Conservation (phyloP, 2,888 invertebrate genomes). For the Tyria jacobaeae region DNA sequence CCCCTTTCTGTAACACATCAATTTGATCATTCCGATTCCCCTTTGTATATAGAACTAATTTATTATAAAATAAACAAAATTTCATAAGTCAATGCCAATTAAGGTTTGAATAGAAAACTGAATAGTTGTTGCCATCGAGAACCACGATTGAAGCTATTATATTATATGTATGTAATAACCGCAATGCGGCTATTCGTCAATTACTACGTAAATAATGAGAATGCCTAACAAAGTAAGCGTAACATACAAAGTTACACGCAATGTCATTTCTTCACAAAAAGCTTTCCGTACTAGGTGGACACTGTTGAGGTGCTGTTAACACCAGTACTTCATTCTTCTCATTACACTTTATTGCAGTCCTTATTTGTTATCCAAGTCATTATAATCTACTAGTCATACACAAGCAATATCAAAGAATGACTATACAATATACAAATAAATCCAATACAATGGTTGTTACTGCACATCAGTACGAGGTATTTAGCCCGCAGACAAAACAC, state of each 20-base stretch:
- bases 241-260: conserved; percentile 26
- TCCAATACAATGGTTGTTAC: conserved; percentile 40
- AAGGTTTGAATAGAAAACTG: conserved; percentile 16
- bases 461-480: conserved; percentile 29
- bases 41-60: too few relatives aligned
- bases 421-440: conserved; percentile 60
- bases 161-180: conserved; percentile 15
- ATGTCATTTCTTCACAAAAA: conserved; percentile 31
- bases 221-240: conserved; percentile 13
- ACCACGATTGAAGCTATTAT: conserved; percentile 1
- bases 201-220: conserved; percentile 31
- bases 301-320: conserved; percentile 27
- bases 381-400: conserved; percentile 52
- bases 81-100: not conserved
- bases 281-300: conserved; percentile 30
- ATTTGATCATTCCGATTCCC: too few relatives aligned
- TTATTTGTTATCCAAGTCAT: conserved; percentile 41
- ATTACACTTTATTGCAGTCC: conserved; percentile 29
- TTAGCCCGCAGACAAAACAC: conserved; percentile 32
- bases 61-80: not conserved
- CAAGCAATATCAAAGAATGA: conserved; percentile 61
- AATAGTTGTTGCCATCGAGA: not conserved
- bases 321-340: conserved; percentile 34
- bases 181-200: conserved; percentile 25
- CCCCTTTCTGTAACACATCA: too few relatives aligned